Base-by-base conservation (phyloP, 2,797 vertebrate genomes). In the Picus viridis region DNA sequence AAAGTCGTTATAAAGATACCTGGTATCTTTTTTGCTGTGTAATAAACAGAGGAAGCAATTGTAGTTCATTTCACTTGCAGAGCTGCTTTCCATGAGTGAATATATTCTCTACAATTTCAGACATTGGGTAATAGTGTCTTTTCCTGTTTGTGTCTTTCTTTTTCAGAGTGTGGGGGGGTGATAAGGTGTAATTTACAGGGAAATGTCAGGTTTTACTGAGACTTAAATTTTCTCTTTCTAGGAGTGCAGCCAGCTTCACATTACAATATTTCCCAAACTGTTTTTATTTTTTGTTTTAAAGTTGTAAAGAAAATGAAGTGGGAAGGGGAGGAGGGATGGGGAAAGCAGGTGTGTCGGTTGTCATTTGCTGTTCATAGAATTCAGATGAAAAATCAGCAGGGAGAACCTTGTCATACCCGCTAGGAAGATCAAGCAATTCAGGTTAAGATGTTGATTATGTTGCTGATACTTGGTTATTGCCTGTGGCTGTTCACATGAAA, bases 141-240 rank as follows among this genome's bases (percentile, higher is more conserved):
- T 96, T 95, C 88, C 89, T 96, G 86, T 92, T 94, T 90, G 18
- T 91, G 91, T 82, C 63, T 95, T 96, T 95, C 88, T 88, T 94
- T 91, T 92, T 83, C 63, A 19, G 54, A 64, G 70, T 12, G 2
- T 12, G 2, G 0, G 45, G 63, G 68, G 22, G 2, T 0, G 19
- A 83, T 59, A 83, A 83, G 68, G 41, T 80, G n/a, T 90, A 95
- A 90, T 92, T 94, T 92, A 85, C 53, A 88, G 24, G 16, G 27
- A 90, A 29, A 91, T 10, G 5, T 74, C 85, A 86, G 24, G 63
- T 91, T 95, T 94, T 91, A 77, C 76, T 62, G 54, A 76, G 92
- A 83, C 61, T 58, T 84, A 36, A 26, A 13, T 72, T 90, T 89
- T 94, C 78, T 89, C 65, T 62, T 88, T 81, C 70, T 90, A 73